These are phyloP conservation scores for Perizoma flavofasciatum DNA, from an alignment of 2,888 invertebrate species.

Conservation along the genomic window DNA sequence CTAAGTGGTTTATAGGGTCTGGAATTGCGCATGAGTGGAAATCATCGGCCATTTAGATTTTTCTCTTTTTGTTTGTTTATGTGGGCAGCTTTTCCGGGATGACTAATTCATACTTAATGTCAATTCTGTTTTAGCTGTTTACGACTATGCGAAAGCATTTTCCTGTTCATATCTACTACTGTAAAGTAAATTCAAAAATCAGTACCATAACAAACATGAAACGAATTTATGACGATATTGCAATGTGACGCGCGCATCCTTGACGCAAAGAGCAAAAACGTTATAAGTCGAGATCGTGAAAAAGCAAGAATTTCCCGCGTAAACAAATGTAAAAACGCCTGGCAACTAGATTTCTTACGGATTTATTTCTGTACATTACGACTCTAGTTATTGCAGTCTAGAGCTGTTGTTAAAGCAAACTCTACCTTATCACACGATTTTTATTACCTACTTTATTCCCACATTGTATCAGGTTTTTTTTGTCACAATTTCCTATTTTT, in stretches of 20 bases:
- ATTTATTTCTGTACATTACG: conserved; percentile 54
- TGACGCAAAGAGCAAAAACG: conserved; percentile 23
- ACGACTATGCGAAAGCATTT: no score
- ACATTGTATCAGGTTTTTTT: no score
- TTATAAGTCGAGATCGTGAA: conserved; percentile 28
- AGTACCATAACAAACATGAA: conserved; percentile 13
- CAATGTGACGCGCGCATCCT: conserved; percentile 24
- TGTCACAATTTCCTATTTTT: no score
- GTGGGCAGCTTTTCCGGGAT: conserved; percentile 52
- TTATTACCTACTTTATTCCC: no score
- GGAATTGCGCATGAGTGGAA: conserved; percentile 43
- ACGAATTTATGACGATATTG: conserved; percentile 18
- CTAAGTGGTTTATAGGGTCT: conserved; percentile 8
- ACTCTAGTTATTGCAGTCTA: conserved; percentile 10
- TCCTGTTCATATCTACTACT: no score
- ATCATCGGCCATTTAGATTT: conserved; percentile 52
- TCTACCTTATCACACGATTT: conserved; percentile 30
- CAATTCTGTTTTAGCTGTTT: conserved; percentile 22
- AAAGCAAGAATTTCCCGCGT: conserved; percentile 30
- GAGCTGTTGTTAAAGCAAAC: conserved; percentile 31
- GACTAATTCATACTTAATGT: conserved; percentile 45
- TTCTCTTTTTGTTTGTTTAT: conserved; percentile 54
- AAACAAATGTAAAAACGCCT: conserved; percentile 39
- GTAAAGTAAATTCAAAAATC: conserved; percentile 2
- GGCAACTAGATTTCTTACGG: conserved; percentile 45